Conservation (phyloP, 2,888 invertebrate genomes). For the Dendrolimus houi region DNA sequence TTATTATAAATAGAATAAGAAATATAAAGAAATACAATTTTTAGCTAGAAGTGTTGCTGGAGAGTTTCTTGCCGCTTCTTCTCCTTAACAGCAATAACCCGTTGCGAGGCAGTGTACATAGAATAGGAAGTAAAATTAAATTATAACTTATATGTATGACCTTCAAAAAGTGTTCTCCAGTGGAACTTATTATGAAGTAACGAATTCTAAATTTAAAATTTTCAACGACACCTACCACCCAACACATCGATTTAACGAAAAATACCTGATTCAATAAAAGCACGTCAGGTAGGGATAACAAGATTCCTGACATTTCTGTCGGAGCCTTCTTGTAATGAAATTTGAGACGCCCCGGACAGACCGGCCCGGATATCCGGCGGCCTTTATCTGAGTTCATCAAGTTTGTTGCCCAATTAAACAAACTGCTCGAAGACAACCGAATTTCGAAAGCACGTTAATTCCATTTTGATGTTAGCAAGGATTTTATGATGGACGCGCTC, state of each 20-base stretch:
- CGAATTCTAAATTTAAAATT: background rate
- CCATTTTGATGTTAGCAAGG: background rate
- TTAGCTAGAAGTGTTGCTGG: no score
- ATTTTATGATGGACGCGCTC: background rate
- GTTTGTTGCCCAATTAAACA: constrained; percentile 50
- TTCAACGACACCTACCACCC: background rate
- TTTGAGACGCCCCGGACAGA: constrained; percentile 7
- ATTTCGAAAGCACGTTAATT: background rate
- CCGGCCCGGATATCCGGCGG: constrained; percentile 45
- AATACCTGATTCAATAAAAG: constrained; percentile 37
- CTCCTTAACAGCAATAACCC: no score
- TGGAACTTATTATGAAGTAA: no score
- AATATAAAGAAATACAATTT: no score
- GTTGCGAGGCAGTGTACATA: no score
- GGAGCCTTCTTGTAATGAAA: constrained; percentile 38
- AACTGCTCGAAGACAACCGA: constrained; percentile 19
- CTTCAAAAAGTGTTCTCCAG: no score
- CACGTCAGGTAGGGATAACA: constrained; percentile 29
- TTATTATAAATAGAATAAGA: no score
- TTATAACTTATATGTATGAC: no score
- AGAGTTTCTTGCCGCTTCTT: no score
- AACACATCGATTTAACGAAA: background rate
- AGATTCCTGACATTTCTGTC: constrained; percentile 30
- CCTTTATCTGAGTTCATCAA: constrained; percentile 34
- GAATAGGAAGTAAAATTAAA: no score